phyloP scores from a whole-genome alignment of 2,113 vertebrate genomes.

The Phrynocephalus versicolor region DNA sequence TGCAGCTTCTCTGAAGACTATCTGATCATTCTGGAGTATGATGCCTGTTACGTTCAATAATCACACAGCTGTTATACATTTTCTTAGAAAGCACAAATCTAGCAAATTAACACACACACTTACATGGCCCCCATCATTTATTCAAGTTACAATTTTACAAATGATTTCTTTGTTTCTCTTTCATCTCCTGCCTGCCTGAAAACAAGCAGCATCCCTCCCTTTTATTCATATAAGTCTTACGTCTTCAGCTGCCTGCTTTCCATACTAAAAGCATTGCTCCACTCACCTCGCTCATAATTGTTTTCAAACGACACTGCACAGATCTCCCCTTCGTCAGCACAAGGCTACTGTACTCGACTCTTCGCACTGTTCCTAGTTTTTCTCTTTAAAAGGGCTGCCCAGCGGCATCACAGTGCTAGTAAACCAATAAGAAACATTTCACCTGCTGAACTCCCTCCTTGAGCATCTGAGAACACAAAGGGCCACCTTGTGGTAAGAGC shows the following conservation, averaged over 20 bases:
- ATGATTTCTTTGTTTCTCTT: neutral
- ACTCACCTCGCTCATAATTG: conserved; percentile 80
- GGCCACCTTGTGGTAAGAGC: conserved; percentile 61
- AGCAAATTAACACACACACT: neutral
- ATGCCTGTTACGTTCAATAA: accelerated
- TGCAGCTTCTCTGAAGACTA: neutral
- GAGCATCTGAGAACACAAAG: conserved; percentile 43
- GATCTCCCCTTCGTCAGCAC: conserved; percentile 42
- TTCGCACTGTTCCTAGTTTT: conserved; percentile 49
- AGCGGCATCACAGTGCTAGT: conserved; percentile 60
- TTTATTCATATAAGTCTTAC: neutral
- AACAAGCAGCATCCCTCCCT: neutral
- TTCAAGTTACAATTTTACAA: neutral
- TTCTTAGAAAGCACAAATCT: neutral
- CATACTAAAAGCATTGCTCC: conserved; percentile 10
- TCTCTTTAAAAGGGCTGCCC: conserved; percentile 73
- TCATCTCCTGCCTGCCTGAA: neutral
- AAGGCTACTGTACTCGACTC: conserved; percentile 31
- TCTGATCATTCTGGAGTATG: neutral
- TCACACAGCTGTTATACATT: neutral
- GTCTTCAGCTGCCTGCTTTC: neutral
- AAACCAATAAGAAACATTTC: conserved; percentile 65
- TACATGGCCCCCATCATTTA: no score
- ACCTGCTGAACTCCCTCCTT: conserved; percentile 51
- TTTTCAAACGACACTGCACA: conserved; percentile 37